Conservation (phyloP, 2,888 invertebrate genomes). For the Strigamia transsilvanica region DNA sequence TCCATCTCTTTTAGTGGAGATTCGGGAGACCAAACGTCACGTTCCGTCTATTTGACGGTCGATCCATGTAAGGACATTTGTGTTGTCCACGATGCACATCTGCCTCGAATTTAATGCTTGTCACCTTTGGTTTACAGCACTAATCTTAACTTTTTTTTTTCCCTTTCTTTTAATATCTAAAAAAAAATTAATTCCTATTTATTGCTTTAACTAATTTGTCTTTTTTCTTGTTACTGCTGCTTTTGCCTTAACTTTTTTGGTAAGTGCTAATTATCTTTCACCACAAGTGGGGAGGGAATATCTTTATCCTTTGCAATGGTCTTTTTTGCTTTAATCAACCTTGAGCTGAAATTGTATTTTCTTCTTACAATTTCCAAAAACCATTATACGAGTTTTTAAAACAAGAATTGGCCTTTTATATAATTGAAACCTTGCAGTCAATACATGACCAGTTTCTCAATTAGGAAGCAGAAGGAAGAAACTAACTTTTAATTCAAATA, state of each 20-base stretch:
- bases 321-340: not conserved
- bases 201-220: not conserved
- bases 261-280: not conserved
- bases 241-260: not conserved
- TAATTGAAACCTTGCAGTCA: not conserved
- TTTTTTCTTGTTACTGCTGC: constrained; percentile 12
- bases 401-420: not conserved
- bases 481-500: not conserved
- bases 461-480: not conserved
- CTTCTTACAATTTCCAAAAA: constrained; percentile 5
- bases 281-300: too few species aligned
- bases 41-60: constrained; percentile 76
- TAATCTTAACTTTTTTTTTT: not conserved
- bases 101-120: constrained; percentile 5
- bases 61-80: constrained; percentile 74
- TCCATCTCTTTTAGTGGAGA: constrained; percentile 78
- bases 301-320: too few species aligned
- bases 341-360: not conserved
- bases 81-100: constrained; percentile 6
- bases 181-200: not conserved
- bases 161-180: not conserved
- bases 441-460: not conserved
- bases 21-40: constrained; percentile 73
- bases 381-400: not conserved
- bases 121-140: not conserved